Evolutionary conservation across 2,797 vertebrate species (phyloP).

Genomic region (Sciaenops ocellatus): DNA sequence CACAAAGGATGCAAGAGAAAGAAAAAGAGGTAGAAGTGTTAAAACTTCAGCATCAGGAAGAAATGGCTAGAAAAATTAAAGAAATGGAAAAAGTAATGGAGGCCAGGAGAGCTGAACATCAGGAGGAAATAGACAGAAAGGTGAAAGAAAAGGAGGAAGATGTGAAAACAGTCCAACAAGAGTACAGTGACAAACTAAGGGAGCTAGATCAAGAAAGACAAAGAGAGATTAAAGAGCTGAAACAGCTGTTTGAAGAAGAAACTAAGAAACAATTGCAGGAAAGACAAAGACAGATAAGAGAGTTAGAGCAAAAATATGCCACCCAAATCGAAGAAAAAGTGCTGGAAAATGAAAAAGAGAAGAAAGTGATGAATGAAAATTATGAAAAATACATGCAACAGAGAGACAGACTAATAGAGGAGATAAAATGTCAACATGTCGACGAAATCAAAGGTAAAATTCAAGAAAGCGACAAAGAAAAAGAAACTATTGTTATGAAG

Average conservation of each 20-base stretch:
- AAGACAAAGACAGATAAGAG: constrained; percentile 39
- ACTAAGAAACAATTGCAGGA: constrained; percentile 37
- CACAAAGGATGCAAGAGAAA: constrained; percentile 35
- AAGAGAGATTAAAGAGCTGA: constrained; percentile 35
- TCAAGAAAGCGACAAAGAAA: constrained; percentile 25
- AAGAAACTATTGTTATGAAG: neutral
- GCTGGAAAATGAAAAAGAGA: constrained; percentile 29
- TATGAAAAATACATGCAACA: constrained; percentile 34
- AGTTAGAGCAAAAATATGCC: constrained; percentile 24
- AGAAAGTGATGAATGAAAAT: constrained; percentile 7
- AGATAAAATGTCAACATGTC: constrained; percentile 27
- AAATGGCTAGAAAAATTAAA: constrained; percentile 34
- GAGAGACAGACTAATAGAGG: constrained; percentile 34
- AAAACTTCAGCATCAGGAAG: constrained; percentile 44
- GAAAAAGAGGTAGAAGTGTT: constrained; percentile 42
- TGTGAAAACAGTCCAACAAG: constrained; percentile 6
- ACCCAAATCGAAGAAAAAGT: constrained; percentile 16
- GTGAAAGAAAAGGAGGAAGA: constrained; percentile 52
- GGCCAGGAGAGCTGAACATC: neutral
- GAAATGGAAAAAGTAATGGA: constrained; percentile 49
- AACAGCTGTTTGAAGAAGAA: constrained; percentile 39
- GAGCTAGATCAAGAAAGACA: constrained; percentile 25
- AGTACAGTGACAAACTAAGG: constrained; percentile 22
- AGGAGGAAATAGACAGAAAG: constrained; percentile 35
- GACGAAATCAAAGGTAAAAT: constrained; percentile 14